phyloP scores from a whole-genome alignment of 1,140 invertebrate genomes.

The Scaptomyza graminum region DNA sequence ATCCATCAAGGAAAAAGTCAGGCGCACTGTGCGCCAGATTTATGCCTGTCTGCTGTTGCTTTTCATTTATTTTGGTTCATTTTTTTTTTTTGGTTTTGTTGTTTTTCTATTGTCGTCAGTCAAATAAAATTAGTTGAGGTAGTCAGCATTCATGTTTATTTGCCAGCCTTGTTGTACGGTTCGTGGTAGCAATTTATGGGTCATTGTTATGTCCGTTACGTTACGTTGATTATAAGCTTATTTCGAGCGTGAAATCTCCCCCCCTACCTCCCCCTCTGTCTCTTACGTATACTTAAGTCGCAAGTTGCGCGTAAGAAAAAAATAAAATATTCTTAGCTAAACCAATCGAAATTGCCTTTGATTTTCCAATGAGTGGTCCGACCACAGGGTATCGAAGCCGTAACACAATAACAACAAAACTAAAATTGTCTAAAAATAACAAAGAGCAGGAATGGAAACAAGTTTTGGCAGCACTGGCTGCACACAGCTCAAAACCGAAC shows the following conservation, averaged over 20 bases:
- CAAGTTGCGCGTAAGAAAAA: background rate
- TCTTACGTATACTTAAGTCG: background rate
- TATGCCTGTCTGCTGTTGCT: conserved; percentile 42
- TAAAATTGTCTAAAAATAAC: no score
- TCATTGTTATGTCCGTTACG: conserved; percentile 61
- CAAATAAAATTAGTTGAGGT: conserved; percentile 51
- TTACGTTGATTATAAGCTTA: conserved; percentile 66
- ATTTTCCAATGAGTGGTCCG: no score
- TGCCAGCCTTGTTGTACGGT: background rate
- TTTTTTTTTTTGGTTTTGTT: background rate
- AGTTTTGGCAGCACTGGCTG: conserved; percentile 6
- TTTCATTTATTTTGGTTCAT: background rate
- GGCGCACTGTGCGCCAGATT: conserved; percentile 67
- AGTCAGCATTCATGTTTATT: conserved; percentile 6
- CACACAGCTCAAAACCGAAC: conserved; percentile 8
- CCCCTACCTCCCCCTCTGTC: no score
- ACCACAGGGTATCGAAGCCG: background rate
- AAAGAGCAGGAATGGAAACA: background rate
- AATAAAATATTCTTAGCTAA: no score
- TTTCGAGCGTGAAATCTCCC: conserved; percentile 8
- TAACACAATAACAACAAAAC: background rate
- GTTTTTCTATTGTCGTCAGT: conserved; percentile 4
- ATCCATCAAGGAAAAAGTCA: conserved; percentile 62
- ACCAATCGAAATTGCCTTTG: no score
- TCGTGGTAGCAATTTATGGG: conserved; percentile 51